A percentile compares a stretch with the other conserved stretches of the same genome.
phyloP scores from a whole-genome alignment of 2,888 invertebrate genomes.

The Parapristionchus giblindavisi region DNA sequence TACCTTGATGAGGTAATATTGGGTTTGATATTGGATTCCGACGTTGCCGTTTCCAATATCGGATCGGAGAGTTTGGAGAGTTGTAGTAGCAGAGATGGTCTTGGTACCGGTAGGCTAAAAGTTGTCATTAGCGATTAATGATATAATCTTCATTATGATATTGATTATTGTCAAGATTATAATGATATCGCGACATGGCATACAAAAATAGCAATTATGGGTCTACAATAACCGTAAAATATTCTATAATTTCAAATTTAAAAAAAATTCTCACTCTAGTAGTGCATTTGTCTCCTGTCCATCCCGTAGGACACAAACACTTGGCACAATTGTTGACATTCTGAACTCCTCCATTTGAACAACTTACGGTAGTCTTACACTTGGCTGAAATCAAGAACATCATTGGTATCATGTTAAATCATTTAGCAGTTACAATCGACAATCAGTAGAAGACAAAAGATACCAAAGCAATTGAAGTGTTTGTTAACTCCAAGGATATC shows the following conservation, averaged over 20 bases:
- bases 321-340: conserved; percentile 12
- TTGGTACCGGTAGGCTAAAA: not conserved
- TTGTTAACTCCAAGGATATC: conserved; percentile 22
- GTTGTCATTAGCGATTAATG: too few relatives aligned
- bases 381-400: conserved; percentile 15
- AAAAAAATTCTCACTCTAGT: not conserved
- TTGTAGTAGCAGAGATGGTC: not conserved
- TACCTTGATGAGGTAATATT: conserved; percentile 19
- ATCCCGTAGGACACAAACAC: conserved; percentile 18
- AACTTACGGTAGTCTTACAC: not conserved
- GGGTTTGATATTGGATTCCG: not conserved
- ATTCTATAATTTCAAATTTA: too few relatives aligned
- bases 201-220: too few relatives aligned
- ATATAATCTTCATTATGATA: too few relatives aligned
- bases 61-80: not conserved
- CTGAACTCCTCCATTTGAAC: conserved; percentile 23
- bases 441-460: too few relatives aligned
- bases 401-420: not conserved
- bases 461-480: conserved; percentile 15
- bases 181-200: too few relatives aligned
- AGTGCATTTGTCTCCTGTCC: conserved; percentile 13
- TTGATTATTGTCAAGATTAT: too few relatives aligned
- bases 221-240: too few relatives aligned
- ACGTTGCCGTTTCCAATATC: not conserved
- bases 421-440: too few relatives aligned